phyloP scores from a whole-genome alignment of 1,140 invertebrate genomes.

The Heliothis subflexa region DNA sequence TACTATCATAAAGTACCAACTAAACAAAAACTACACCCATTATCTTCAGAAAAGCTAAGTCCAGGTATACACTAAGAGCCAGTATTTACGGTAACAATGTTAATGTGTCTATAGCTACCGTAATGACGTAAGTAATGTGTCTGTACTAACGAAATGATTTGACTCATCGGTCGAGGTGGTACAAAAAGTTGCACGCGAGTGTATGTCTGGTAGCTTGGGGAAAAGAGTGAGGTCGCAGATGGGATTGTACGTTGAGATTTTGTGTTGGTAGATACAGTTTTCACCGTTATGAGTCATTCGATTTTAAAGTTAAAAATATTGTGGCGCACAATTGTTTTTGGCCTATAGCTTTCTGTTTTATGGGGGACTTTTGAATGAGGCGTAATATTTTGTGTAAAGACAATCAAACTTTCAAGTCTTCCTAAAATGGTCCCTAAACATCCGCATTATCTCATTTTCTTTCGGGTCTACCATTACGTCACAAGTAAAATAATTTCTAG shows the following conservation, averaged over 20 bases:
- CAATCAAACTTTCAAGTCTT: too few species aligned
- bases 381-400: too few species aligned
- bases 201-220: constrained; percentile 55
- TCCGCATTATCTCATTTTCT: too few species aligned
- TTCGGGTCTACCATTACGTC: too few species aligned
- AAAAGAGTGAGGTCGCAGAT: background rate
- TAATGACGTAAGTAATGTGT: constrained; percentile 18
- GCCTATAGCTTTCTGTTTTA: too few species aligned
- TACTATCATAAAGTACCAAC: background rate
- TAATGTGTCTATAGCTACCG: constrained; percentile 6
- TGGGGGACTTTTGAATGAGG: too few species aligned
- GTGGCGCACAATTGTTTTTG: background rate
- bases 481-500: too few species aligned
- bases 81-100: background rate
- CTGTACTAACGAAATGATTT: constrained; percentile 55
- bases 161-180: constrained; percentile 59
- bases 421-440: too few species aligned
- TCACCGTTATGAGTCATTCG: too few species aligned
- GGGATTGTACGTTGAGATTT: background rate
- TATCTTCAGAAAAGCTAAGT: too few species aligned
- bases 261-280: background rate
- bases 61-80: background rate
- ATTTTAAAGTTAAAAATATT: too few species aligned
- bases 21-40: too few species aligned
- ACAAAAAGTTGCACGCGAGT: constrained; percentile 75